These are phyloP conservation scores for Nymphalis urticae DNA, from an alignment of 2,888 invertebrate genomes.

Conservation along the genomic window DNA sequence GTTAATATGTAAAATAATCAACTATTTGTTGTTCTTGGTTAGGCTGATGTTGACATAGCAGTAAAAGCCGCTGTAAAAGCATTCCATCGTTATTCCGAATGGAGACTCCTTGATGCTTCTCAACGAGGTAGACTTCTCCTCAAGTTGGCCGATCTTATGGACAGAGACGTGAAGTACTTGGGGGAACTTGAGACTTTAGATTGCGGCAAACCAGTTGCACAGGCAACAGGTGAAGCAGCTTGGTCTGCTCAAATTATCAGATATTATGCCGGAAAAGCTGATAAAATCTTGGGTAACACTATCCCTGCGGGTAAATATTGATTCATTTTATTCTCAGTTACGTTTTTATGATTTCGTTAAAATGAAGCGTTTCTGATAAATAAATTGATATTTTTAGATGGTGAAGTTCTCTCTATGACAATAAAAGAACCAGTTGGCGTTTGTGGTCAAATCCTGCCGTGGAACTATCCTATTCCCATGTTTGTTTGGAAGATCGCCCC, in stretches of 20 bases:
- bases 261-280: conserved; percentile 96
- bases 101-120: conserved; percentile 92
- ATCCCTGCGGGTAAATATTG: conserved; percentile 83
- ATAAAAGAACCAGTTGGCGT: conserved; percentile 93
- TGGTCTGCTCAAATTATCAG: conserved; percentile 84
- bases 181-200: conserved; percentile 96
- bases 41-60: conserved; percentile 91
- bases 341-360: background rate
- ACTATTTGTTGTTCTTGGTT: conserved; percentile 24
- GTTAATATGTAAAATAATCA: background rate
- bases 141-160: conserved; percentile 88
- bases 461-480: conserved; percentile 97
- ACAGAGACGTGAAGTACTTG: conserved; percentile 87
- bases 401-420: conserved; percentile 90
- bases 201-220: conserved; percentile 94
- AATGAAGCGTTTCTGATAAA: background rate
- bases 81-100: conserved; percentile 86
- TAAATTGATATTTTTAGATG: conserved; percentile 77
- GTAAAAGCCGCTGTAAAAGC: conserved; percentile 90
- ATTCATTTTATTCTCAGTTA: background rate
- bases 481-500: conserved; percentile 96
- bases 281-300: conserved; percentile 90
- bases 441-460: conserved; percentile 95
- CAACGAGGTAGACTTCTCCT: conserved; percentile 87
- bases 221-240: conserved; percentile 86